Evolutionary conservation across 2,888 invertebrate species (phyloP), one percentile per base, ranked within the genome.

Genomic region (Leptopilina myrica): DNA sequence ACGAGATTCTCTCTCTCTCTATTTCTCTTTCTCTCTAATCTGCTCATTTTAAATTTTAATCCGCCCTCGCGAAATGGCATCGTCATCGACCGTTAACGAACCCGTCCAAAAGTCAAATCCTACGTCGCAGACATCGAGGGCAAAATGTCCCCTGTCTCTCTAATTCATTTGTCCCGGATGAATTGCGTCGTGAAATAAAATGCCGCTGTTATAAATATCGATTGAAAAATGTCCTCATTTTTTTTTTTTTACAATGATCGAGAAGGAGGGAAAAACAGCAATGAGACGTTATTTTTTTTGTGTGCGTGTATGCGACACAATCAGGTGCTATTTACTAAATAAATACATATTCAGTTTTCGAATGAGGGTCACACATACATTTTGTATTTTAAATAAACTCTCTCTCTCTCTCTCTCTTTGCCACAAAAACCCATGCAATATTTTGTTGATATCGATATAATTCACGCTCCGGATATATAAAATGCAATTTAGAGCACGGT

Each of bases 141-240:
- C 26, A 26, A 49, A 64, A 9, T 8, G 49, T 62, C 40, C 40
- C 62, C 76, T 14, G 40, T 62, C 64, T 8, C 43, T 43, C 43
- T 64, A 64, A 76, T 76, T 76, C 46, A 40, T 64, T 76, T 56
- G 40, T 64, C 76, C 43, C 46, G 43, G 40, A 43, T 40, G 59
- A 46, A 62, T 64, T 40, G 14, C 76, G 62, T 14, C 76, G 76
- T 62, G 76, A 69, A 69, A 76, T 73, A 76, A 78, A 78, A 82
- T 59, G 75, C 69, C 77, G 53, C 33, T 43, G 8, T 78, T 56
- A 73, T 73, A 73, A 78, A 80, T 80, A 81, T 80, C 79, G 79
- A 77, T 73, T 26, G 33, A 33, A 33, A 33, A 33, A 33, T 33
- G 33, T 33, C 2, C 33, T 33, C 33, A 33, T 33, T 33, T 33